Base-by-base conservation (phyloP, 1,140 invertebrate species). In the Gryon sp. region DNA sequence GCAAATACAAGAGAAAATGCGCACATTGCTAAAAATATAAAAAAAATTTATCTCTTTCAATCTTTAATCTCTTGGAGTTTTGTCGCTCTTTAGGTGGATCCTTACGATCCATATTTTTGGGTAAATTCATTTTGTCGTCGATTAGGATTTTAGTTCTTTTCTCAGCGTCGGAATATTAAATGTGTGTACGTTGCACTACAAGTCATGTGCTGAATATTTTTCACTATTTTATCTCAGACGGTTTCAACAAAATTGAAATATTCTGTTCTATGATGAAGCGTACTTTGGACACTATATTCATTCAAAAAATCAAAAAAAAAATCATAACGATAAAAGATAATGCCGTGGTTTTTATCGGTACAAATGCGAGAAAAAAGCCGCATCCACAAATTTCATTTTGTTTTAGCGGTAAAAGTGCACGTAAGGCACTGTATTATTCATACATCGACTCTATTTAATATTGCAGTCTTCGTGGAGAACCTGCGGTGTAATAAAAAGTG, bases 171-270 rank as follows among this genome's bases (percentile, higher is more conserved):
- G 36, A 36, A 24, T 63, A 55, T 62, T 52, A 20, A n/a, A n/a
- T n/a, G 57, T 48, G 40, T 34, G 45, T 38, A 41, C 70, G 12
- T 32, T 43, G 48, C 59, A 45, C n/a, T 40, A 45, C 36, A 45
- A 46, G 46, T 62, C 62, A 68, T 62, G 62, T 41, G 38, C 62
- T 66, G 62, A 75, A 75, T 75, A 75, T 68, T 66, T 75, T 22
- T 48, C 34, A 63, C 16, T 15, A 48, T 45, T 19, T 60, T 69
- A 69, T 72, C 40, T 36, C 19, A 2, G 16, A 1, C 15, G 16
- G 9, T 34, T 20, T 7, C 9, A 38, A 32, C 57, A 16, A 73
- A 63, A 73, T 73, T 73, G 69, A 59, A 74, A 65, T 74, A 74
- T 65, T 74, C 59, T 52, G 59, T 74, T 55, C 57, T 30, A 55